Evolutionary conservation across 2,888 invertebrate species (phyloP), one percentile per base, ranked within the genome.

Genomic region (Cephus spinipes): DNA sequence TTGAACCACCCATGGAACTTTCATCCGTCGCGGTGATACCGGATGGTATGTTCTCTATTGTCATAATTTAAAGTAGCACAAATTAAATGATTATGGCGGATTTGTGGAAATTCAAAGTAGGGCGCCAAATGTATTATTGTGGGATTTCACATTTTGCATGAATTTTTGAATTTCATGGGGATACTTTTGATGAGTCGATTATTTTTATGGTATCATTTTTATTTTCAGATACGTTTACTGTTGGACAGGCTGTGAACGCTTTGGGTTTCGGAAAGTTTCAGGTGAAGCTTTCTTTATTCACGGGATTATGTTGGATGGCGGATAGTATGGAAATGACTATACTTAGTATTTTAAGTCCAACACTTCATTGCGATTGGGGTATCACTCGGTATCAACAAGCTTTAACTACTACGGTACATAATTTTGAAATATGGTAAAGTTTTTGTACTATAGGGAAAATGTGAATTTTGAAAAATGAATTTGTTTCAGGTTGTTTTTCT

Each of bases 251-350:
- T 68, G 96, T 97, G 32, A 97, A 97, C 92, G 95, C 96, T 0
- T 93, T 97, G 73, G 97, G 97, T 1, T 97, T 97, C 92, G 97
- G 97, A 68, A 96, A 96, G 94, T 97, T 97, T 90, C 97, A 97
- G 94, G 96, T 97, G 0, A 97, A 97, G 90, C 90, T 97, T 73
- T 97, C 97, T 0, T 92, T 97, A 31, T 96, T 96, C 88, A 97
- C 97, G 31, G 97, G 97, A 0, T 92, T 97, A 1, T 97, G 97
- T 89, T 97, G 97, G 98, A 98, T 98, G 98, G 98, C 98, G 0
- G 98, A 98, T 91, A 98, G 98, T 77, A 98, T 98, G 98, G 98
- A 98, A 92, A 98, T 98, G 97, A 98, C 98, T 89, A 98, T 99
- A 87, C 92, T 98, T 68, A 97, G 98, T 85, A 98, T 99, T 81